Conservation (phyloP, 2,113 vertebrate genomes). For the Haemorhous mexicanus region DNA sequence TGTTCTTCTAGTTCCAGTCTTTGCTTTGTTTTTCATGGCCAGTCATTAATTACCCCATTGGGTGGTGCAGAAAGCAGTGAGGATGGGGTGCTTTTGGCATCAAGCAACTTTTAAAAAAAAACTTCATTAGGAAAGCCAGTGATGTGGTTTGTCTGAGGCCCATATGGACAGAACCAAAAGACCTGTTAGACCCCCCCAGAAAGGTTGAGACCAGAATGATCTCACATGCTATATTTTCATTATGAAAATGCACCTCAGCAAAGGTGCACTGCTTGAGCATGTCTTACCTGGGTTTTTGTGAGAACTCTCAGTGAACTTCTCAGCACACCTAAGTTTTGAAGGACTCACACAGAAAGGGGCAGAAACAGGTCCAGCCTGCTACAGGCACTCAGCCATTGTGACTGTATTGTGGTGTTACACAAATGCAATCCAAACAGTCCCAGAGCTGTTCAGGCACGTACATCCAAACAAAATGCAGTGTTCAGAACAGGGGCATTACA, state of each 20-base stretch:
- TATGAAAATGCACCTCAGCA: background rate
- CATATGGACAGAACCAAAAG: background rate
- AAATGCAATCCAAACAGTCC: background rate
- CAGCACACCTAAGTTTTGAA: background rate
- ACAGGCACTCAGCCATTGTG: rapidly evolving
- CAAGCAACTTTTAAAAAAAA: background rate
- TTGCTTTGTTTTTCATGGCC: background rate
- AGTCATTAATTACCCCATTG: background rate
- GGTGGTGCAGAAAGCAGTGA: background rate
- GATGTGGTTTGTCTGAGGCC: background rate
- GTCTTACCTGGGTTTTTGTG: background rate
- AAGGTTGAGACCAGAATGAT: background rate
- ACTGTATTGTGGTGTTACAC: background rate
- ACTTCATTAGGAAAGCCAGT: background rate
- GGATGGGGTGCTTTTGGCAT: background rate
- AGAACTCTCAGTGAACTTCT: background rate
- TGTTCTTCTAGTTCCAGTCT: background rate
- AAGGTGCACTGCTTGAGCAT: background rate
- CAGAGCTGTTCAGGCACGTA: background rate
- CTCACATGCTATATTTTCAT: background rate
- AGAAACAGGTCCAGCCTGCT: background rate
- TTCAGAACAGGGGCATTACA: background rate
- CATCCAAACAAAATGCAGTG: background rate
- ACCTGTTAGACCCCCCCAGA: background rate
- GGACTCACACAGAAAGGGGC: background rate